A percentile compares a stretch with the other conserved stretches of the same genome.
phyloP scores from a whole-genome alignment of 2,888 invertebrate genomes.

The Himalopsyche tibetana region DNA sequence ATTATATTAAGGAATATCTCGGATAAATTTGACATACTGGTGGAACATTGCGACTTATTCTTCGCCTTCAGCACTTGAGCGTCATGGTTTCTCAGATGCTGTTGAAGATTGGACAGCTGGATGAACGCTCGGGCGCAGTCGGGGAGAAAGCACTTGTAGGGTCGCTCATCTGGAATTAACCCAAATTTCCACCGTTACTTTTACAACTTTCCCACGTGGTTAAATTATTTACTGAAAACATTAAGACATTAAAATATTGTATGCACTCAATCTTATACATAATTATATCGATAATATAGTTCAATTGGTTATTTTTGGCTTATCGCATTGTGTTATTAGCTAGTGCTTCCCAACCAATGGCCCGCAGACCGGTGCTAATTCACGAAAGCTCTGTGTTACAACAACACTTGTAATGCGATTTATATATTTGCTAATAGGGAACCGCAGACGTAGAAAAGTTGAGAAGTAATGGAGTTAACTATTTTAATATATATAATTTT shows the following conservation, averaged over 20 bases:
- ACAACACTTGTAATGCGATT: too few relatives aligned
- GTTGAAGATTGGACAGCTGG: slow-evolving; percentile 96
- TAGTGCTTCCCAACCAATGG: too few relatives aligned
- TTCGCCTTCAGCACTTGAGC: slow-evolving; percentile 96
- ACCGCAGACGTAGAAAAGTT: too few relatives aligned
- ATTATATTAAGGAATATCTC: slow-evolving; percentile 61
- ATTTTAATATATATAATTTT: too few relatives aligned
- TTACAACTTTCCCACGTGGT: slow-evolving; percentile 1
- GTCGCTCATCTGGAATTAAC: slow-evolving; percentile 90
- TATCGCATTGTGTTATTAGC: too few relatives aligned
- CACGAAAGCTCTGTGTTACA: too few relatives aligned
- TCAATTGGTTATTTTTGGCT: too few relatives aligned
- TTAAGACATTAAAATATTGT: background rate
- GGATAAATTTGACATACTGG: slow-evolving; percentile 66
- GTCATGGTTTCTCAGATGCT: slow-evolving; percentile 96
- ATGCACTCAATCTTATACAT: too few relatives aligned
- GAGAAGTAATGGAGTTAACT: too few relatives aligned
- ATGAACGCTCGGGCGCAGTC: slow-evolving; percentile 98
- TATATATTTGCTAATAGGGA: too few relatives aligned
- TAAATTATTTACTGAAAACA: slow-evolving; percentile 10
- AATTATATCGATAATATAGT: too few relatives aligned
- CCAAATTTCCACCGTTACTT: slow-evolving; percentile 61
- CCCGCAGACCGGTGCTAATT: too few relatives aligned
- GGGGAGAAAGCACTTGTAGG: slow-evolving; percentile 97
- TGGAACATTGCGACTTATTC: slow-evolving; percentile 61